These are phyloP conservation scores for Hirtodrosophila alboralis DNA, from an alignment of 2,888 invertebrate species.

Conservation along the genomic window DNA sequence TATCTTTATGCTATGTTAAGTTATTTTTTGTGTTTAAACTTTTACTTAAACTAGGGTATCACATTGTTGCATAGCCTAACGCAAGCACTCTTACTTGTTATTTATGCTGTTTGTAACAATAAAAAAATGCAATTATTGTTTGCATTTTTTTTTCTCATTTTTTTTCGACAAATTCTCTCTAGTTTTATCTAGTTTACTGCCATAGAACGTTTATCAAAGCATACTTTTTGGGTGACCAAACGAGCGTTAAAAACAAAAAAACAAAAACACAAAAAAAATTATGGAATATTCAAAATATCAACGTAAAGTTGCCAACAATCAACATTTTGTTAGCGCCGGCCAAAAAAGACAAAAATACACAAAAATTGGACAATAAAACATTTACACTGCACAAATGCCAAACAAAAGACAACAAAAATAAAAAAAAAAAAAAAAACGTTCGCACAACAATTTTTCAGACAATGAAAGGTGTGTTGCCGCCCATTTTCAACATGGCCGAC, in stretches of 20 bases:
- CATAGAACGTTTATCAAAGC: conserved; percentile 48
- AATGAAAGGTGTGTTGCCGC: conserved; percentile 28
- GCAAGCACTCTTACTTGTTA: conserved; percentile 16
- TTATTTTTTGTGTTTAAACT: too few relatives aligned
- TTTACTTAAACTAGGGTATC: conserved; percentile 10
- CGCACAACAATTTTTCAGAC: conserved; percentile 34
- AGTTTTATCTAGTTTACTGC: conserved; percentile 41
- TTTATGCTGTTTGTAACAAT: conserved; percentile 65
- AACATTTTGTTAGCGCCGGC: conserved; percentile 49
- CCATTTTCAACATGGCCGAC: conserved; percentile 22
- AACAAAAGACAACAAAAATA: conserved; percentile 2
- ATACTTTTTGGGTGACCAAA: conserved; percentile 38
- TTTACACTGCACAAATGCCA: conserved; percentile 11
- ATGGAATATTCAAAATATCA: conserved; percentile 39
- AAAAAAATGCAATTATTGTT: conserved; percentile 73
- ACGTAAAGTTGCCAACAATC: conserved; percentile 62
- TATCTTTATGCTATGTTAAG: too few relatives aligned
- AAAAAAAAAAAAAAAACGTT: conserved; percentile 19
- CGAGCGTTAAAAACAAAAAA: conserved; percentile 7
- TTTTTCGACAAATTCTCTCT: conserved; percentile 36
- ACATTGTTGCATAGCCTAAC: background rate
- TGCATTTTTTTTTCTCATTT: conserved; percentile 22
- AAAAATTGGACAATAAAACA: conserved; percentile 19
- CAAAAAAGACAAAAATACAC: conserved; percentile 8
- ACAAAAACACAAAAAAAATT: conserved; percentile 5